Base-by-base conservation (phyloP, 2,888 invertebrate species). In the Noctua janthina region DNA sequence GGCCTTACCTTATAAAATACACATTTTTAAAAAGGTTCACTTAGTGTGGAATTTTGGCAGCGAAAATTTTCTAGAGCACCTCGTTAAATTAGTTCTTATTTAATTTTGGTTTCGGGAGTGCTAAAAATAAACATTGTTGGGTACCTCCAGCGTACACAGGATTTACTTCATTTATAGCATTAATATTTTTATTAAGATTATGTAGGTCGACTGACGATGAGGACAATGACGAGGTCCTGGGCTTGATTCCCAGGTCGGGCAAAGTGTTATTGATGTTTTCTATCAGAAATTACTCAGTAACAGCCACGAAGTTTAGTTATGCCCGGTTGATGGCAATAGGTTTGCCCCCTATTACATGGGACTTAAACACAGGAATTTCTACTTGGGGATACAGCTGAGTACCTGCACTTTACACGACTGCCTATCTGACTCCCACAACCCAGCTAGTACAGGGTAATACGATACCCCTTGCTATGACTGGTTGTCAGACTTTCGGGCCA, bases 1-100 rank as follows among this genome's bases (percentile, higher is more conserved):
- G 54, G 29, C 8, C 8, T 8, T 68, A 64, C 56, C 64, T 39
- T 71, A 78, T 82, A 66, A 77, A 82, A 82, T 73, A 64, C 20
- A 23, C 6, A 51, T 73, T 82, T 64, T 73, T 69, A 82, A 69
- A 62, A 73, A 43, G n/a, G 5, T 66, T 59, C 2, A 59, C n/a
- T 82, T 13, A 39, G 39, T 20, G 23, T 20, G 39, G 76, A 76
- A 82, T 72, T 82, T 76, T 46, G 17, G 17, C 49, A 39, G 29
- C 17, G 11, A 39, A 59, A 20, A 46, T 62, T 29, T 29, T 72
- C 10, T n/a, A 46, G 17, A 72, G 29, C 54, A 54, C 35, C 13
- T 39, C n/a, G 29, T 68, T 29, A 66, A 67, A 77, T 68, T 62
- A 29, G 62, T 68, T 82, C 51, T 70, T 76, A 62, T 72, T 62